These are phyloP conservation scores for Poeciliopsis paucimaculata DNA, from an alignment of 2,797 vertebrate species.

Conservation along the genomic window DNA sequence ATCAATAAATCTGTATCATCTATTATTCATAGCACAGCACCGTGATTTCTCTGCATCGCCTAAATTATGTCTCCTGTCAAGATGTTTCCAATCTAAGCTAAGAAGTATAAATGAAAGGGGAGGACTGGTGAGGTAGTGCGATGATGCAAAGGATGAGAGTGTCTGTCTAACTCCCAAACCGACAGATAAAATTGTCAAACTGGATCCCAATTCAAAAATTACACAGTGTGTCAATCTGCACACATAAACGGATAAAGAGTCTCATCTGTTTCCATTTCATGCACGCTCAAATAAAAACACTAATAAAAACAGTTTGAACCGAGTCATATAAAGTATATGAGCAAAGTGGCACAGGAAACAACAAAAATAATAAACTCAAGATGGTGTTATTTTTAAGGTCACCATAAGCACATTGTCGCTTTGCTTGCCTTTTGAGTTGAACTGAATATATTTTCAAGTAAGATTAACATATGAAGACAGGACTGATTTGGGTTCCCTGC, in stretches of 20 bases:
- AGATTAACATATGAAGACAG: background rate
- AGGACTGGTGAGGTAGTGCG: slow-evolving; percentile 27
- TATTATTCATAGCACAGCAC: slow-evolving; percentile 43
- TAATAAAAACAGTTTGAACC: background rate
- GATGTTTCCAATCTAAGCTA: slow-evolving; percentile 61
- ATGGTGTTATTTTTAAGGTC: background rate
- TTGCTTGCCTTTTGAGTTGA: background rate
- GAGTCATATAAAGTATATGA: background rate
- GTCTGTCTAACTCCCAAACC: slow-evolving; percentile 30
- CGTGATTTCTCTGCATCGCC: slow-evolving; percentile 39
- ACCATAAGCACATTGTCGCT: background rate
- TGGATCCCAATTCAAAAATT: slow-evolving; percentile 34
- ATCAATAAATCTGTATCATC: slow-evolving; percentile 45
- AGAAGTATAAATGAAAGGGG: slow-evolving; percentile 42
- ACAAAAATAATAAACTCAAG: background rate
- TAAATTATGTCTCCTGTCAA: slow-evolving; percentile 51
- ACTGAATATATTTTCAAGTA: background rate
- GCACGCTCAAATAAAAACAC: slow-evolving; percentile 2
- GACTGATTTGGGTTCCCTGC: background rate
- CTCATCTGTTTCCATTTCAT: slow-evolving; percentile 38
- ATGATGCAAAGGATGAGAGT: slow-evolving; percentile 53
- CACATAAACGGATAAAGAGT: slow-evolving; percentile 35
- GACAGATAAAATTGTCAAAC: slow-evolving; percentile 49
- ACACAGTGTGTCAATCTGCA: slow-evolving; percentile 32
- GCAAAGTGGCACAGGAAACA: background rate